Evolutionary conservation across 23 tunicate species (phyloP).

Genomic region (Halocynthia roretzi): DNA sequence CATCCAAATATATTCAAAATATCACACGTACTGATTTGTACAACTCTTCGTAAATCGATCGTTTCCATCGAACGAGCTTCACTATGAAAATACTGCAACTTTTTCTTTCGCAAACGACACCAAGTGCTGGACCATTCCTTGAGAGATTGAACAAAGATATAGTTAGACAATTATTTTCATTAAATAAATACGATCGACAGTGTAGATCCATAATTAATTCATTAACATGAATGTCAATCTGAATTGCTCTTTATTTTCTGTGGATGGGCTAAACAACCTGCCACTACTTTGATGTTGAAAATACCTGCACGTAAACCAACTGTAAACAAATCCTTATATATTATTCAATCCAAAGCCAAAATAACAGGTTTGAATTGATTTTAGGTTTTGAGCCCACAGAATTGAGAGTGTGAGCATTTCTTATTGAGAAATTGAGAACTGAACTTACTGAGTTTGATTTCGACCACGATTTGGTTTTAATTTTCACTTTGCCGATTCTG

Average conservation of each 20-base stretch:
- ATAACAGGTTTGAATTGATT: too few relatives aligned
- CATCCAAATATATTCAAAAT: neutral
- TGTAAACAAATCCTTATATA: too few relatives aligned
- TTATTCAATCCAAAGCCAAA: too few relatives aligned
- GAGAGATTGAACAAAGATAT: neutral
- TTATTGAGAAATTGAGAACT: neutral
- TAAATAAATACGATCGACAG: neutral
- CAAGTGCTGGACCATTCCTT: slow-evolving; percentile 76
- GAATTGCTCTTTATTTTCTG: too few relatives aligned
- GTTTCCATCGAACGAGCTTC: slow-evolving; percentile 61
- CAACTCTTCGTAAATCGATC: slow-evolving; percentile 62
- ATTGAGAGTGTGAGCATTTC: neutral
- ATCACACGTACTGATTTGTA: slow-evolving; percentile 53
- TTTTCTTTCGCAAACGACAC: slow-evolving; percentile 62
- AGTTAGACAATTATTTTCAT: neutral
- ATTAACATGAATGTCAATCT: too few relatives aligned
- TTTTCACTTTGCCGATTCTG: slow-evolving; percentile 65
- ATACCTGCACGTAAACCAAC: too few relatives aligned
- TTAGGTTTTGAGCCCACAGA: too few relatives aligned
- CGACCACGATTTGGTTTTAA: slow-evolving; percentile 55
- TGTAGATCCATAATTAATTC: neutral
- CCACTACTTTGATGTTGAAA: too few relatives aligned
- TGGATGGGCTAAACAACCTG: too few relatives aligned
- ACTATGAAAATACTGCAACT: slow-evolving; percentile 47
- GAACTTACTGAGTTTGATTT: slow-evolving; percentile 61